Conservation (phyloP, 2,797 vertebrate species). For the Erethizon dorsatum region DNA sequence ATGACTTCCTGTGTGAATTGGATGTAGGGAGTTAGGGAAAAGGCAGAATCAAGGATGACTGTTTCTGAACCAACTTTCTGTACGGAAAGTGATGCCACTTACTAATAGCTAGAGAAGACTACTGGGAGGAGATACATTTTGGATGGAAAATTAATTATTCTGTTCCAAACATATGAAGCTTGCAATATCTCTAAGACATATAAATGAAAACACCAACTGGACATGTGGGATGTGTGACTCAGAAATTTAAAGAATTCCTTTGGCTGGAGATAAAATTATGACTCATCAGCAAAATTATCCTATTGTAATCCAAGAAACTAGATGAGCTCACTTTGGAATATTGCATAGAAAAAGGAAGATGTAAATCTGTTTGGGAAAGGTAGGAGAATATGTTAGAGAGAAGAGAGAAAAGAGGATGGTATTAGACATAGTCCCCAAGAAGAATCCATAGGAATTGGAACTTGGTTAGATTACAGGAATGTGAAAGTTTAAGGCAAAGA, state of each 20-base stretch:
- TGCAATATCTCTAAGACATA: constrained; percentile 35
- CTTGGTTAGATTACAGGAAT: neutral
- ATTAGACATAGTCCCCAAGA: neutral
- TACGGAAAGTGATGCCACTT: constrained; percentile 7
- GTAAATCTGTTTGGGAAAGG: constrained; percentile 4
- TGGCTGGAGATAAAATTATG: constrained; percentile 60
- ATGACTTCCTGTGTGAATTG: neutral
- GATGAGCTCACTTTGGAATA: constrained; percentile 30
- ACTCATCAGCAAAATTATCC: constrained; percentile 60
- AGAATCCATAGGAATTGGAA: constrained; percentile 12
- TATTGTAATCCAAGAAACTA: constrained; percentile 60
- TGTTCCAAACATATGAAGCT: constrained; percentile 58
- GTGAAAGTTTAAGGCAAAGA: constrained; percentile 39
- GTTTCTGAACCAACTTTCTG: constrained; percentile 47
- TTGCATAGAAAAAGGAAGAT: neutral
- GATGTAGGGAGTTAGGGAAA: neutral
- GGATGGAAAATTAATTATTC: constrained; percentile 31
- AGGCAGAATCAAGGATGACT: neutral
- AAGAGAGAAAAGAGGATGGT: neutral
- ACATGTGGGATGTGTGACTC: constrained; percentile 53
- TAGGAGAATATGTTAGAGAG: constrained; percentile 7
- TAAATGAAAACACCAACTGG: constrained; percentile 55
- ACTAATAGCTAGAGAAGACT: neutral
- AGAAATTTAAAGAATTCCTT: constrained; percentile 52
- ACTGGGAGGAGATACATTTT: neutral